Conservation (phyloP, 2,113 vertebrate genomes). For the Odocoileus hemionus region DNA sequence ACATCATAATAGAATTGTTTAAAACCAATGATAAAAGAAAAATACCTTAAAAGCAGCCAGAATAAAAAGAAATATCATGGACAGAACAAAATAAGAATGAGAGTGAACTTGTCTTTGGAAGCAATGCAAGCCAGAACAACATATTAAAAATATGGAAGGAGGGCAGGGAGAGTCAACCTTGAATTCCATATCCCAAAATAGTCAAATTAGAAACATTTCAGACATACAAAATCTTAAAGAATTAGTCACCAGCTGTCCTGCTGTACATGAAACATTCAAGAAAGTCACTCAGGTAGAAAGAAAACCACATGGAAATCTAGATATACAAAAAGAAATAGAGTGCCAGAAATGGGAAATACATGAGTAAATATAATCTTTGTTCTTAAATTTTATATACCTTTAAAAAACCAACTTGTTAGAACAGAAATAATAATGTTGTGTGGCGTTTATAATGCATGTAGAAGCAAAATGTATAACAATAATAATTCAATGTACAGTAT, state of each 20-base stretch:
- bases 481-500: neutral
- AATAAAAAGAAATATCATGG: neutral
- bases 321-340: neutral
- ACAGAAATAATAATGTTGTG: neutral
- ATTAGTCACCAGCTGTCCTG: neutral
- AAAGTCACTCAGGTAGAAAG: neutral
- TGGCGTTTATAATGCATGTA: neutral
- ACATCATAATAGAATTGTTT: neutral
- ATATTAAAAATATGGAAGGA: neutral
- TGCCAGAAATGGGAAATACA: neutral
- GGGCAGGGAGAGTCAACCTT: neutral
- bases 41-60: neutral
- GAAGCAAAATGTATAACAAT: neutral
- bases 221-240: neutral
- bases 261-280: slow-evolving; percentile 12
- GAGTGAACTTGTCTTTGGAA: neutral
- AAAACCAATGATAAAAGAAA: neutral
- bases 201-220: neutral
- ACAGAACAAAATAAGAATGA: neutral
- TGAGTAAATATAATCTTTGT: neutral
- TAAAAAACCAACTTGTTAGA: neutral
- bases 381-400: neutral
- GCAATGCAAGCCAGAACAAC: neutral
- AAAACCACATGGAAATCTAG: neutral
- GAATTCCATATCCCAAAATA: neutral